Evolutionary conservation across 1,140 invertebrate species (phyloP).

Genomic region (Brachystomella parvula): DNA sequence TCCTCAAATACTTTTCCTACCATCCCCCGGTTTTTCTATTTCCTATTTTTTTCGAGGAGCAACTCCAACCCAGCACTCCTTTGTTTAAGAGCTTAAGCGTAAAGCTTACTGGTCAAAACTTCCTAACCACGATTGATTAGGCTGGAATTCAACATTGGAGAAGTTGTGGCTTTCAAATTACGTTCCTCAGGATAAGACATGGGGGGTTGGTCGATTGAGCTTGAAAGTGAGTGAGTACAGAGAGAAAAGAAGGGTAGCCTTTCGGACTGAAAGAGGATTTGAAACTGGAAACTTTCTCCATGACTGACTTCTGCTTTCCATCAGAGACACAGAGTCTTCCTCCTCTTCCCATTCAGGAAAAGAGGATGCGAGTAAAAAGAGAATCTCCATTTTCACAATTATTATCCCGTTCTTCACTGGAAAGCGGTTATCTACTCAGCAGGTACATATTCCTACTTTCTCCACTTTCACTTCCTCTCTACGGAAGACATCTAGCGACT

Average conservation of each 20-base stretch:
- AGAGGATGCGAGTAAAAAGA: not conserved
- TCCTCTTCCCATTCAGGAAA: not conserved
- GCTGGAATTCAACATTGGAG: not conserved
- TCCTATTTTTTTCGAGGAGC: not conserved
- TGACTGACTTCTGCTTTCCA: conserved; percentile 7
- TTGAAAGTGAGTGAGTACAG: not conserved
- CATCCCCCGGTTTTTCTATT: not conserved
- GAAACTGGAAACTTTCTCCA: not conserved
- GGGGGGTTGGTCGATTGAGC: not conserved
- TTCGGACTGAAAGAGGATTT: not conserved
- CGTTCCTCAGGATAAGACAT: too few species aligned
- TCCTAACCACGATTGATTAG: not conserved
- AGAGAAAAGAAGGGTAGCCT: not conserved
- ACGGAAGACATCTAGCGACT: not conserved
- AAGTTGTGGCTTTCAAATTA: too few species aligned
- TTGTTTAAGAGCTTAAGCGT: not conserved
- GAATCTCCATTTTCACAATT: not conserved
- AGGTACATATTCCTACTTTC: not conserved
- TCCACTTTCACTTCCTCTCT: not conserved
- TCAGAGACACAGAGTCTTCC: not conserved
- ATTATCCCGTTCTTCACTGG: not conserved
- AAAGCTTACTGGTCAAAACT: not conserved
- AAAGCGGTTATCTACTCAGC: not conserved
- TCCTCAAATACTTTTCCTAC: not conserved
- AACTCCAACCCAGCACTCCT: not conserved